Evolutionary conservation across 2,888 invertebrate genomes (phyloP).

Genomic region (Brassicogethes aeneus): DNA sequence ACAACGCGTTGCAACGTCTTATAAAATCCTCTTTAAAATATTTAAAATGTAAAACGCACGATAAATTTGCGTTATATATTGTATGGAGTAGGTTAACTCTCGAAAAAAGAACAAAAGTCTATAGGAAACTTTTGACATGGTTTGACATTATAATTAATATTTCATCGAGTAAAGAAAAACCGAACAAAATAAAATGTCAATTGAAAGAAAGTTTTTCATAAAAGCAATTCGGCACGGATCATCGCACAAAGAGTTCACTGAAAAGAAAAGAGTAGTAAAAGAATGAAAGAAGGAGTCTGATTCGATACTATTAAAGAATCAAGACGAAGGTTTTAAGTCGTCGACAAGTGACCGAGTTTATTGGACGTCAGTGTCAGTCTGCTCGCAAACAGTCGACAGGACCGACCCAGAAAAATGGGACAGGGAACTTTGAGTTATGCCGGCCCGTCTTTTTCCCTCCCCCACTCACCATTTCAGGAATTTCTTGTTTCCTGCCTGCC

Average conservation of each 20-base stretch:
- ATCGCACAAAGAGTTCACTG: background rate
- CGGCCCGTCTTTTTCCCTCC: background rate
- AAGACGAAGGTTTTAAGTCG: slow-evolving; percentile 1
- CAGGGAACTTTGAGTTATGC: background rate
- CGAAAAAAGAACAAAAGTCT: too few relatives aligned
- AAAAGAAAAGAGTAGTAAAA: too few relatives aligned
- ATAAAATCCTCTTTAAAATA: too few relatives aligned
- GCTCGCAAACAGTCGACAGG: background rate
- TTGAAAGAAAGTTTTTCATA: background rate
- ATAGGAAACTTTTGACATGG: too few relatives aligned
- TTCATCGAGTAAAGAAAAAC: too few relatives aligned
- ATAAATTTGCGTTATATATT: too few relatives aligned
- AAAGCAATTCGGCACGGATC: background rate
- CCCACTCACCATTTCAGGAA: background rate
- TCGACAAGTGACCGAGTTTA: slow-evolving; percentile 7
- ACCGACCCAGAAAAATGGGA: background rate
- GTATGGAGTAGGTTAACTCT: too few relatives aligned
- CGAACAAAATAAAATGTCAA: too few relatives aligned
- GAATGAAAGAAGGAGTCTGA: too few relatives aligned
- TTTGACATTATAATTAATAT: too few relatives aligned
- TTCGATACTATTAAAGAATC: slow-evolving; percentile 2
- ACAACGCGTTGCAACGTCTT: too few relatives aligned
- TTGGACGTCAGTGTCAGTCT: slow-evolving; percentile 10
- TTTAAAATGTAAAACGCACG: too few relatives aligned
- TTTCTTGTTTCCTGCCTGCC: slow-evolving; percentile 3